Conservation (phyloP, 2,113 vertebrate species). For the Pteropus alecto region DNA sequence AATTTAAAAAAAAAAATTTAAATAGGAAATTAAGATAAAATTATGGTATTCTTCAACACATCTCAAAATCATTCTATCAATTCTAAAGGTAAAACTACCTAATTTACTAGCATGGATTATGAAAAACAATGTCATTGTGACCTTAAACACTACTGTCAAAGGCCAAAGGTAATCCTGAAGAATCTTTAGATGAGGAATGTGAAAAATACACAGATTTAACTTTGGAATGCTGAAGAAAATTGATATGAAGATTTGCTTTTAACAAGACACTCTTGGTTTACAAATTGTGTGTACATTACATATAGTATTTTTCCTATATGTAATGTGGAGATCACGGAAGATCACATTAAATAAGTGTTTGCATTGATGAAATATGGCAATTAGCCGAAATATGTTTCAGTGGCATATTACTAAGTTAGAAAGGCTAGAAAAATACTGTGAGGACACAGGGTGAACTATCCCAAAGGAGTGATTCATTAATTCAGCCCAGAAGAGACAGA, state of each 20-base stretch:
- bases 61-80: conserved; percentile 14
- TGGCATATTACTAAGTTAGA: neutral
- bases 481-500: neutral
- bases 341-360: neutral
- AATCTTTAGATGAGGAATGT: neutral
- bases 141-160: neutral
- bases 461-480: neutral
- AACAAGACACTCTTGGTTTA: neutral
- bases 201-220: neutral
- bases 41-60: neutral
- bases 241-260: neutral
- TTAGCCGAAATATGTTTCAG: neutral
- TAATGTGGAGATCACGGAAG: no score
- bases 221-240: neutral
- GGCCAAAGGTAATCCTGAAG: neutral
- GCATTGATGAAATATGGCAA: neutral
- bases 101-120: neutral
- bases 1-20: conserved; percentile 9
- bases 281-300: neutral
- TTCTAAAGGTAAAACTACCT: neutral
- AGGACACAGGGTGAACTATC: neutral
- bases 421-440: neutral
- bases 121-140: neutral
- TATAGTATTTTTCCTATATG: neutral
- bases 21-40: neutral